These are phyloP conservation scores for Amiota minor DNA, from an alignment of 2,888 invertebrate species.

Conservation along the genomic window DNA sequence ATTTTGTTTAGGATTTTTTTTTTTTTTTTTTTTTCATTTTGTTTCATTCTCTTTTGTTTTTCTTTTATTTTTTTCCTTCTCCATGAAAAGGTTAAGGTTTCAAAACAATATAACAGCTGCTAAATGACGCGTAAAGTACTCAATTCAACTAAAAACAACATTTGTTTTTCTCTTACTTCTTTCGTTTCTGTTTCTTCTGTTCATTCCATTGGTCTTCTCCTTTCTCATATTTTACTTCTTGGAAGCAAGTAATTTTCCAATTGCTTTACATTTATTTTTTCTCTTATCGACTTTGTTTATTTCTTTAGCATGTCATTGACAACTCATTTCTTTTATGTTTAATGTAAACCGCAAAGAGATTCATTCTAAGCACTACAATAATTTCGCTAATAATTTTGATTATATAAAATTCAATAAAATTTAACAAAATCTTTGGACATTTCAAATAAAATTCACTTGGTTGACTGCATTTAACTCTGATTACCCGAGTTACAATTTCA, in stretches of 20 bases:
- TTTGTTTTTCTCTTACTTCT: neutral
- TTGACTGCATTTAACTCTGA: conserved; percentile 2
- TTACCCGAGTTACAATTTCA: neutral
- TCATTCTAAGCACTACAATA: too few species aligned
- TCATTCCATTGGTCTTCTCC: too few species aligned
- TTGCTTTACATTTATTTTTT: too few species aligned
- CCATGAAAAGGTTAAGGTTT: neutral
- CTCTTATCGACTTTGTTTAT: too few species aligned
- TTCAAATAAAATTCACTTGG: conserved; percentile 5
- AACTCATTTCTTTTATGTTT: neutral
- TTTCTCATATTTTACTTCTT: too few species aligned
- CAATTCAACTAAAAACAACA: conserved; percentile 9
- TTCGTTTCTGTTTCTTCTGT: neutral
- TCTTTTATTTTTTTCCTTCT: neutral
- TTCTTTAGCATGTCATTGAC: neutral
- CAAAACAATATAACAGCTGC: conserved; percentile 6
- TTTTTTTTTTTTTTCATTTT: neutral
- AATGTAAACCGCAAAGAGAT: too few species aligned
- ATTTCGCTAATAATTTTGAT: too few species aligned
- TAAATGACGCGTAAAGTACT: conserved; percentile 15
- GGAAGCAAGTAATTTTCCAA: too few species aligned
- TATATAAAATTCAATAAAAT: too few species aligned
- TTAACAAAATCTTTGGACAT: too few species aligned
- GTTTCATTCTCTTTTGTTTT: neutral
- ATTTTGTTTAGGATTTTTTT: neutral